Percentiles rank a stretch among this genome's conserved stretches.
Conservation (phyloP, 2,113 vertebrate genomes). For the Tychaedon coryphoeus region DNA sequence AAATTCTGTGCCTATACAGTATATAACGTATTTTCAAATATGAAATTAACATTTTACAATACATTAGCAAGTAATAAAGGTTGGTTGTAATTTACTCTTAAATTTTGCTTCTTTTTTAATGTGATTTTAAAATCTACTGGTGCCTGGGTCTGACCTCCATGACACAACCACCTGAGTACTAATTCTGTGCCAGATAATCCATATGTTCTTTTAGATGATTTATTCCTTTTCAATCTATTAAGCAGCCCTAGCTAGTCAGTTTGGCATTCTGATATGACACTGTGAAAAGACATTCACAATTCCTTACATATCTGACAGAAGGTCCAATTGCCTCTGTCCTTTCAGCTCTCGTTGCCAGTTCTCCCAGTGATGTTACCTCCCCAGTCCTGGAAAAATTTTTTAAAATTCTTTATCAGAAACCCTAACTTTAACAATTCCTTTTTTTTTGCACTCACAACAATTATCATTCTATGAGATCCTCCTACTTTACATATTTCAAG, state of each 20-base stretch:
- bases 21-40: background rate
- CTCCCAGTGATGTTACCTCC: background rate
- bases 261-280: background rate
- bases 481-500: background rate
- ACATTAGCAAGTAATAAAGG: background rate
- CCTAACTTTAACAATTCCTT: background rate
- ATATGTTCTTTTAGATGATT: background rate
- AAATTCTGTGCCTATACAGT: background rate
- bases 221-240: background rate
- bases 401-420: background rate
- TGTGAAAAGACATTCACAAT: background rate
- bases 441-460: background rate
- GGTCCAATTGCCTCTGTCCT: background rate
- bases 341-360: background rate
- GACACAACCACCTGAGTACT: background rate
- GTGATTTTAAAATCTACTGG: background rate
- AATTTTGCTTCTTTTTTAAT: background rate
- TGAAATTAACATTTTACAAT: background rate
- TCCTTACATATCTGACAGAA: background rate
- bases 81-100: background rate
- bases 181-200: background rate
- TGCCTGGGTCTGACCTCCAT: background rate
- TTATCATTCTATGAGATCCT: background rate
- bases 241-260: background rate
- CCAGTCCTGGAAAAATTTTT: background rate